Evolutionary conservation across 2,888 invertebrate species (phyloP).

Genomic region (Ischnus inquisitorius): DNA sequence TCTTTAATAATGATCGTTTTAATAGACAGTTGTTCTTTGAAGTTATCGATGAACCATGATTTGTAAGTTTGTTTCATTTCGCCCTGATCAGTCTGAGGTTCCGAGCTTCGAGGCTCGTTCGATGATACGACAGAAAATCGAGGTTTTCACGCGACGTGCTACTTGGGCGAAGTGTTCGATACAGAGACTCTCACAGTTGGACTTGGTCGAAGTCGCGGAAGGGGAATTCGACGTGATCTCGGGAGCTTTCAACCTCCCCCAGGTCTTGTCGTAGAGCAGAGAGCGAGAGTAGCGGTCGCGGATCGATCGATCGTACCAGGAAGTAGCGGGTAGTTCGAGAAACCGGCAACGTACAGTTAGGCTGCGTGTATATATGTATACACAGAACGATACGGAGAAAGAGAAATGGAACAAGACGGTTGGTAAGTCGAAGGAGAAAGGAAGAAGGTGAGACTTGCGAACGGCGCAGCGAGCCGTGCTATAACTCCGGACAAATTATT

Average conservation of each 20-base stretch:
- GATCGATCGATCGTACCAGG: slow-evolving; percentile 75
- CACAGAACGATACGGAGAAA: slow-evolving; percentile 59
- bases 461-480: slow-evolving; percentile 27
- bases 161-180: slow-evolving; percentile 36
- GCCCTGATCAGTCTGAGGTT: neutral
- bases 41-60: no score
- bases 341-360: slow-evolving; percentile 22
- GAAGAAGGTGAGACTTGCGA: slow-evolving; percentile 60
- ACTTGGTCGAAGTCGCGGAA: slow-evolving; percentile 24
- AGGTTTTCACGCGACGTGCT: neutral
- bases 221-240: slow-evolving; percentile 19
- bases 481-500: slow-evolving; percentile 76
- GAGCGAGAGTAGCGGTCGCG: slow-evolving; percentile 33
- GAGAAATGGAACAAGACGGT: slow-evolving; percentile 55
- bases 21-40: no score
- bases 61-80: neutral
- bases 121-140: slow-evolving; percentile 8
- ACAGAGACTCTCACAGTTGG: neutral
- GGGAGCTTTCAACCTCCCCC: slow-evolving; percentile 3
- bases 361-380: neutral
- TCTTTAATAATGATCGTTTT: no score
- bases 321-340: slow-evolving; percentile 70
- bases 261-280: neutral
- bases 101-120: neutral
- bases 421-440: slow-evolving; percentile 51